A percentile compares a stretch with the other conserved stretches of the same genome.
phyloP scores from a whole-genome alignment of 2,797 vertebrate species.

The Manis pentadactyla region DNA sequence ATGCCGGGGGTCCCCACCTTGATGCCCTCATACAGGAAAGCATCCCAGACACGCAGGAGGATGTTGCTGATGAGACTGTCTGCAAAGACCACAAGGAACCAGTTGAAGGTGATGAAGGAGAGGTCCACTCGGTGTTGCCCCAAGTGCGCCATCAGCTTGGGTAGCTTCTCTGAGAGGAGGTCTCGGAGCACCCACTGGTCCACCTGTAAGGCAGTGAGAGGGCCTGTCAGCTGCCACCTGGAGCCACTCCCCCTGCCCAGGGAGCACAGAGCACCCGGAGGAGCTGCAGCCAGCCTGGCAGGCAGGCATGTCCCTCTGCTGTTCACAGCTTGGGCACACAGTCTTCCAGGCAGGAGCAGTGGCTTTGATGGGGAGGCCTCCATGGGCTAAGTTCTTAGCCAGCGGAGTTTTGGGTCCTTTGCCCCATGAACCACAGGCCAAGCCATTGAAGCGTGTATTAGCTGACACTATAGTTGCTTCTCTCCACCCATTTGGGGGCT shows the following conservation, averaged over 20 bases:
- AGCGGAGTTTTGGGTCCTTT: too few relatives aligned
- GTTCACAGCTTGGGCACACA: fast-evolving
- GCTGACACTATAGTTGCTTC: fast-evolving
- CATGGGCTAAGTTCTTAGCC: neutral
- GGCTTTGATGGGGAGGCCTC: neutral
- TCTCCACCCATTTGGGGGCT: neutral
- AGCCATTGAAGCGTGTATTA: neutral
- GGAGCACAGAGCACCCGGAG: neutral
- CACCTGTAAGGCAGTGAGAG: slow-evolving; percentile 86
- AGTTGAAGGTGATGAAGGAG: slow-evolving; percentile 95
- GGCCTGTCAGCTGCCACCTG: neutral
- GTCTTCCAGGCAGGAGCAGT: neutral
- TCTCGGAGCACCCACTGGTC: slow-evolving; percentile 98
- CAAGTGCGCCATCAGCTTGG: slow-evolving; percentile 92
- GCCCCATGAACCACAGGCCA: neutral
- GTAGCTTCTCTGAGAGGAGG: slow-evolving; percentile 94
- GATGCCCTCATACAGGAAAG: slow-evolving; percentile 96
- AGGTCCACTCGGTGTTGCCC: slow-evolving; percentile 91
- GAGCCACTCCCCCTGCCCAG: neutral
- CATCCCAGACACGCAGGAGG: slow-evolving; percentile 95
- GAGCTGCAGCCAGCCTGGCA: neutral
- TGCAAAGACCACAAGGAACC: slow-evolving; percentile 96
- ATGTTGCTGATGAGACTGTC: slow-evolving; percentile 95
- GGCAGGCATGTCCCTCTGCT: fast-evolving
- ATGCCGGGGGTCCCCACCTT: slow-evolving; percentile 88